phyloP scores from a whole-genome alignment of 2,797 vertebrate species.

The Holocentrus rufus region DNA sequence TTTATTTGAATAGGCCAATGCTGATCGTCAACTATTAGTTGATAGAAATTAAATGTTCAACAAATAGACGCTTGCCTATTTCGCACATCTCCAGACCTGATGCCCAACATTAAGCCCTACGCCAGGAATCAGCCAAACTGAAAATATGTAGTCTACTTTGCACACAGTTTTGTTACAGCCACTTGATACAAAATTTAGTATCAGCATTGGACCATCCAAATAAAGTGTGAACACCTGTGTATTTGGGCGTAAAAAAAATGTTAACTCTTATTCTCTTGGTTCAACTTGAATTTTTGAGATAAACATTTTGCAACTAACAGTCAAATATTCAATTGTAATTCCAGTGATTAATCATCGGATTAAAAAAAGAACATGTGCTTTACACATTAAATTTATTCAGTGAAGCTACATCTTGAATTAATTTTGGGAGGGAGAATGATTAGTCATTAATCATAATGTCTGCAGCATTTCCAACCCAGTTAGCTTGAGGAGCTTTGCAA shows the following conservation, averaged over 20 bases:
- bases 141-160: no score
- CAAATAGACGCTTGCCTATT: no score
- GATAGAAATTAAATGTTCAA: no score
- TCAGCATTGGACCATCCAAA: no score
- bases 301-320: neutral
- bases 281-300: neutral
- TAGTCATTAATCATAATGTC: neutral
- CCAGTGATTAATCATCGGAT: neutral
- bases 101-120: no score
- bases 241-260: slow-evolving; percentile 16
- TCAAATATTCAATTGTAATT: neutral
- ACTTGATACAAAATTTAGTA: no score
- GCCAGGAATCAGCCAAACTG: no score
- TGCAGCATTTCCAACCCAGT: slow-evolving; percentile 1
- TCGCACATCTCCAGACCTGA: no score
- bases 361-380: neutral
- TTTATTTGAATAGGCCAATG: no score
- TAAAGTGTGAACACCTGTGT: no score
- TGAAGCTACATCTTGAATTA: slow-evolving; percentile 8
- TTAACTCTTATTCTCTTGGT: neutral
- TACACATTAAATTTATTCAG: neutral
- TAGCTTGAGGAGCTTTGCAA: neutral
- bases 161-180: no score
- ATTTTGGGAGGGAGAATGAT: neutral
- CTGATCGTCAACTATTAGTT: no score